Base-by-base conservation (phyloP, 2,113 vertebrate species). In the Parus major region DNA sequence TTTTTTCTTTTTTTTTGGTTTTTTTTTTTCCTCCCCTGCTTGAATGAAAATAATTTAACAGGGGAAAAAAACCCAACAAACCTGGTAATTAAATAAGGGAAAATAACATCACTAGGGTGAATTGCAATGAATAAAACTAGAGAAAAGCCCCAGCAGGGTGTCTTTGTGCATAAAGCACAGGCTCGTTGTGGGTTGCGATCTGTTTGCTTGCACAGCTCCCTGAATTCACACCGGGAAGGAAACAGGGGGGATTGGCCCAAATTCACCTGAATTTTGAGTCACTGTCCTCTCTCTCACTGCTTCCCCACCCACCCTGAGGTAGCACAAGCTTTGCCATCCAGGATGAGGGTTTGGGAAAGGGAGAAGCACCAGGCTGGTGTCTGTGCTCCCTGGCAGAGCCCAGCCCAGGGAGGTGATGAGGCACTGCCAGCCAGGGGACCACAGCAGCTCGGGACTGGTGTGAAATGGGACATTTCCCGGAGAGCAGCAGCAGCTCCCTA, bases 41-140 rank as follows among this genome's bases (percentile, higher is more conserved):
- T 94, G 88, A 92, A 71, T 92, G 72, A 96, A 89, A 96, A 96
- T 71, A 41, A 90, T 95, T 95, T 90, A 90, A 94, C 91, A 86
- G 41, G 35, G 41, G 4, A 0, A 3, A 17, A 50, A 59, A 29
- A 42, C 27, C 9, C 11, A 79, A 59, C 56, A 33, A 53, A 75
- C n/a, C 82, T 90, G n/a, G 82, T 93, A 90, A 94, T 97, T 93
- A 97, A 96, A 95, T 68, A 29, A 79, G 81, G 76, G 76, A 60
- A 95, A 91, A 94, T 86, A 86, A 64, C 55, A 72, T 49, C 36
- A 41, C 49, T 39, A 14, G 63, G 75, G 80, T 73, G 86, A 92
- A 95, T 84, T 79, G 93, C 49, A 77, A 66, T 65, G 92, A 90
- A 90, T 92, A 95, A 96, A 91, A 61, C 59, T 42, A 29, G 60